Conservation (phyloP, 2,888 invertebrate genomes). For the Plebejus melissa region DNA sequence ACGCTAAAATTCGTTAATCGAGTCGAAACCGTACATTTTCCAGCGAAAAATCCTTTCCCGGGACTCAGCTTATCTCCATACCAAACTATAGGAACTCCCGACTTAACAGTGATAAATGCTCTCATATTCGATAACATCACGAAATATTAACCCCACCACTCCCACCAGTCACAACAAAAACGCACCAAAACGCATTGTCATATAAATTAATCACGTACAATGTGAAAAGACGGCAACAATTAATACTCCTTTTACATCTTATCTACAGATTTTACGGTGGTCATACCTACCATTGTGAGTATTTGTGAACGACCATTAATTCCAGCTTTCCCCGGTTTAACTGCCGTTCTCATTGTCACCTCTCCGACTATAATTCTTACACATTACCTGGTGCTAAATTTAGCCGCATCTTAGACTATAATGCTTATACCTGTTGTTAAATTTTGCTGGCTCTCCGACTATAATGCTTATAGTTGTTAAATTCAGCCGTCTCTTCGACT, state of each 20-base stretch:
- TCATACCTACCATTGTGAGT: slow-evolving; percentile 3
- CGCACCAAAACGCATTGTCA: slow-evolving; percentile 9
- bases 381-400: slow-evolving; percentile 7
- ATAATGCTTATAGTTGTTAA: background rate
- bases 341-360: slow-evolving; percentile 16
- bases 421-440: background rate
- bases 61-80: too few relatives aligned
- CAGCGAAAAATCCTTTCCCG: too few relatives aligned
- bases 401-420: background rate
- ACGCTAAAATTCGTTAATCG: too few relatives aligned
- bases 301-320: slow-evolving; percentile 8
- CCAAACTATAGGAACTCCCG: too few relatives aligned
- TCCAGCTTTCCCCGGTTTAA: slow-evolving; percentile 17
- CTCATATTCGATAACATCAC: background rate
- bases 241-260: slow-evolving; percentile 19
- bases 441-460: background rate
- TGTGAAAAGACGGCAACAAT: background rate
- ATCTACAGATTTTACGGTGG: background rate
- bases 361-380: slow-evolving; percentile 19
- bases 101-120: background rate
- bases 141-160: background rate
- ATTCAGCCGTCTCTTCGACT: background rate
- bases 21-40: too few relatives aligned
- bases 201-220: background rate
- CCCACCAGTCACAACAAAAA: background rate